Conservation (phyloP, 1,140 invertebrate genomes). For the Euura lappo region DNA sequence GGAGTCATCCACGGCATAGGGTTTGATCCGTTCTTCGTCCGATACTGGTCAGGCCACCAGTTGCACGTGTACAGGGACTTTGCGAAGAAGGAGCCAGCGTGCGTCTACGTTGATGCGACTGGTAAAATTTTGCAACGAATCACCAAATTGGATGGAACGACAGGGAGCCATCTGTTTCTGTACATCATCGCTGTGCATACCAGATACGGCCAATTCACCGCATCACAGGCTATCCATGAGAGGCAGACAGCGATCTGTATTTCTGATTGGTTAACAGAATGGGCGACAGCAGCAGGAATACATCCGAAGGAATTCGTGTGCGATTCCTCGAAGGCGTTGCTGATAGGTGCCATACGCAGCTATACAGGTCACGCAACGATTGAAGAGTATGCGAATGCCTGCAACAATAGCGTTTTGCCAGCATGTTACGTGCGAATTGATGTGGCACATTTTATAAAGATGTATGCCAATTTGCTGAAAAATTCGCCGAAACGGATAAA, state of each 20-base stretch:
- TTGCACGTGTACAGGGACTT: constrained; percentile 21
- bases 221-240: constrained; percentile 32
- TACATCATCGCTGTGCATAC: constrained; percentile 26
- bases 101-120: constrained; percentile 22
- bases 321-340: constrained; percentile 29
- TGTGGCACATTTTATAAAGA: constrained; percentile 32
- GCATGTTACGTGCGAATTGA: constrained; percentile 24
- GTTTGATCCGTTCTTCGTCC: constrained; percentile 22
- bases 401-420: constrained; percentile 13
- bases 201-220: constrained; percentile 24
- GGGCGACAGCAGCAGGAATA: constrained; percentile 27
- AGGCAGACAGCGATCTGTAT: constrained; percentile 29
- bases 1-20: constrained; percentile 19
- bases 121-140: constrained; percentile 22
- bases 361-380: constrained; percentile 27
- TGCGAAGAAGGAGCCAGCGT: constrained; percentile 17
- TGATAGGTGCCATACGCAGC: constrained; percentile 26
- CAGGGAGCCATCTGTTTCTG: constrained; percentile 26
- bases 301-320: constrained; percentile 28
- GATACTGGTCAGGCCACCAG: constrained; percentile 22
- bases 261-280: constrained; percentile 29
- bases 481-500: not conserved
- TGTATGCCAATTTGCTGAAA: constrained; percentile 18
- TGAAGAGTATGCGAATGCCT: constrained; percentile 25
- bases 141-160: constrained; percentile 10